phyloP scores from a whole-genome alignment of 2,113 vertebrate species.

The Tetrao urogallus region DNA sequence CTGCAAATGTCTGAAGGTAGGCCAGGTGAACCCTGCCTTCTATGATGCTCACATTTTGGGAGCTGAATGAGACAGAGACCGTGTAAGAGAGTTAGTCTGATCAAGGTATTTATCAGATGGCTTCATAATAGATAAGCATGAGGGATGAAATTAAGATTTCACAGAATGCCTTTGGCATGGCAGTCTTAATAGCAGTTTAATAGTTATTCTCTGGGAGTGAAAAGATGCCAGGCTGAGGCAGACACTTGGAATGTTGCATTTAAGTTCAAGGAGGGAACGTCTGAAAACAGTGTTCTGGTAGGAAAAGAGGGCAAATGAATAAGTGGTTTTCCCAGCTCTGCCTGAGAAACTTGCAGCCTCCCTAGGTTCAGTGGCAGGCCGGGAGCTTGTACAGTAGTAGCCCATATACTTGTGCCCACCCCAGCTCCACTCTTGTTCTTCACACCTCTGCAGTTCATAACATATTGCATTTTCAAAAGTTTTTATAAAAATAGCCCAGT shows the following conservation, averaged over 20 bases:
- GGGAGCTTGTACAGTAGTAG: not conserved
- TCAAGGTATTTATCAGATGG: not conserved
- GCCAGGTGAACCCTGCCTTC: not conserved
- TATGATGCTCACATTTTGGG: not conserved
- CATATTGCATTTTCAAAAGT: not conserved
- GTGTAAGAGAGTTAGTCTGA: not conserved
- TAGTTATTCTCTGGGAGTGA: not conserved
- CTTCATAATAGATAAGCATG: not conserved
- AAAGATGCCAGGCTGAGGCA: not conserved
- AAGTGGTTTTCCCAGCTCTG: not conserved
- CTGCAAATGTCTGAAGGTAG: not conserved
- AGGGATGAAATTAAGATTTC: not conserved
- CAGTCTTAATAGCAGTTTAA: not conserved
- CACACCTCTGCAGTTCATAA: not conserved
- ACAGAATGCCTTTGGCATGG: not conserved
- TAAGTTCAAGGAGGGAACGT: slow-evolving; percentile 1
- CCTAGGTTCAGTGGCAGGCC: not conserved
- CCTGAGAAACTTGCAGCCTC: not conserved
- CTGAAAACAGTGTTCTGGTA: not conserved
- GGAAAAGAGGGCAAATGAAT: not conserved
- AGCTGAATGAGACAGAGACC: not conserved
- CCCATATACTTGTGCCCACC: not conserved
- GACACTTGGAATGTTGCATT: slow-evolving; percentile 13
- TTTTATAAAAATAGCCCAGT: not conserved
- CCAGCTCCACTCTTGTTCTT: not conserved